Conservation (phyloP, 2,113 vertebrate species). For the Apteryx mantelli region DNA sequence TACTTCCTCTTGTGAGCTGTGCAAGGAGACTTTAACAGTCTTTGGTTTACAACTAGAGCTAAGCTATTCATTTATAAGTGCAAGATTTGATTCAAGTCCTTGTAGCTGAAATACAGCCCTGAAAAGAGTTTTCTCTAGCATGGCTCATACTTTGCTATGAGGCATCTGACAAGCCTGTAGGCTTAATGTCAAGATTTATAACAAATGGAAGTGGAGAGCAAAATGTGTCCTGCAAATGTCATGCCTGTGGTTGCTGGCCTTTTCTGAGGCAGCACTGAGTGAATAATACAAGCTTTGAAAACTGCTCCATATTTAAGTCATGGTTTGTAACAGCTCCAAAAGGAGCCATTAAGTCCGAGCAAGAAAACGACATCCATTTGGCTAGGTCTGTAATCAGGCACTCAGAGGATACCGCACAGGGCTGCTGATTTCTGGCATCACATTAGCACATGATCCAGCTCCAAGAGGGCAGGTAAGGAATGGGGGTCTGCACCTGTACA, state of each 20-base stretch:
- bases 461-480: neutral
- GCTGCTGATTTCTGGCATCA: neutral
- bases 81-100: neutral
- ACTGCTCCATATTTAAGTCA: neutral
- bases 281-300: neutral
- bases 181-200: neutral
- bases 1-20: neutral
- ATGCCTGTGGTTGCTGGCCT: neutral
- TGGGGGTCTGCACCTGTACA: accelerated
- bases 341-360: conserved; percentile 13
- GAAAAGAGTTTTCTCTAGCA: neutral
- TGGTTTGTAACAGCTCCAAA: neutral
- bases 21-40: neutral
- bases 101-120: neutral
- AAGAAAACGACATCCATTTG: neutral
- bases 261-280: neutral
- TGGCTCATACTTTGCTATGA: neutral
- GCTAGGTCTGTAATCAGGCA: neutral
- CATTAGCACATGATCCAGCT: neutral
- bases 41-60: neutral
- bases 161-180: neutral
- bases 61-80: neutral
- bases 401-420: neutral
- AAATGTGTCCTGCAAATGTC: neutral
- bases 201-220: neutral